A percentile compares a stretch with the other conserved stretches of the same genome.
phyloP scores from a whole-genome alignment of 2,113 vertebrate genomes.

The Ginglymostoma cirratum region DNA sequence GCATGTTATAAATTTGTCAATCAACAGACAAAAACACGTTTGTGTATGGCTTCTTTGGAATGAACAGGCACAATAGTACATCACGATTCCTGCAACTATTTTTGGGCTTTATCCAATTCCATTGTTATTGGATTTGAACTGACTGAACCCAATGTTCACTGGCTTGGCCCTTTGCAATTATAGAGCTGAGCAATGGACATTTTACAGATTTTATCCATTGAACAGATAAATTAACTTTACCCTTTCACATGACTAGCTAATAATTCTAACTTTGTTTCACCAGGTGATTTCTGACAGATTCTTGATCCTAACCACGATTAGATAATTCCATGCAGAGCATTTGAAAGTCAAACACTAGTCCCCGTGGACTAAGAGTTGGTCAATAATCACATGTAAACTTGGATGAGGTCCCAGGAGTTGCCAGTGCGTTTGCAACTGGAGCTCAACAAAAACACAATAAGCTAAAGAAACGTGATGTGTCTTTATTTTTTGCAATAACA shows the following conservation, averaged over 20 bases:
- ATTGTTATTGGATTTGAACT: neutral
- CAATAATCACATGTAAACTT: neutral
- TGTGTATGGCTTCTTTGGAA: too few species aligned
- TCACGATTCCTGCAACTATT: too few species aligned
- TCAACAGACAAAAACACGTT: too few species aligned
- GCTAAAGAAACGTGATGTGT: neutral
- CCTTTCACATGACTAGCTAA: neutral
- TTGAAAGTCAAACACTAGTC: neutral
- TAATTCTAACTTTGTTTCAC: neutral
- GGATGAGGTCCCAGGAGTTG: neutral
- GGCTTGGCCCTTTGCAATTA: neutral
- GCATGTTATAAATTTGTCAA: too few species aligned
- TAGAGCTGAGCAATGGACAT: neutral
- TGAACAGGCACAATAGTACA: too few species aligned
- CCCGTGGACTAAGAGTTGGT: neutral
- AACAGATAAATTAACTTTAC: neutral
- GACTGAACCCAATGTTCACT: neutral
- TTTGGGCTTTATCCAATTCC: too few species aligned
- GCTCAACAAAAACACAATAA: neutral
- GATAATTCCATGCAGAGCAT: too few species aligned
- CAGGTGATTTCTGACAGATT: neutral
- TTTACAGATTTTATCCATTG: neutral
- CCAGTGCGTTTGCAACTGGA: neutral
- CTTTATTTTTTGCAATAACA: neutral
- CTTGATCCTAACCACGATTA: neutral